Percentiles rank a stretch among this genome's conserved stretches.
Evolutionary conservation across 1,140 invertebrate species (phyloP).

Genomic region (Bombus ignitus): DNA sequence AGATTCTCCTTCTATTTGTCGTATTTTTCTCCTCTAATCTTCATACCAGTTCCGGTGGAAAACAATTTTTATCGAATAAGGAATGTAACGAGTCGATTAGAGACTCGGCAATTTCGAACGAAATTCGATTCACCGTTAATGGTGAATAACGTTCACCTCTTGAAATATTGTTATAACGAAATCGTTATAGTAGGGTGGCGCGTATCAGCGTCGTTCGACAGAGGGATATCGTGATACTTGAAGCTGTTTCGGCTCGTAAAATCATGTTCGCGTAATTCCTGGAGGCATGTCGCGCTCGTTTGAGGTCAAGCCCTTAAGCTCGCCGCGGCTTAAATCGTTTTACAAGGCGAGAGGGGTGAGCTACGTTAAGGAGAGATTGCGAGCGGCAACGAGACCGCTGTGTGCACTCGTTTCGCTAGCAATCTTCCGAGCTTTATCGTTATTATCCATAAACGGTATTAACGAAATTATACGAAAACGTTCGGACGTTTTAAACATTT

Average conservation of each 20-base stretch:
- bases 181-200: slow-evolving; percentile 6
- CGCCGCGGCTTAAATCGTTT: slow-evolving; percentile 59
- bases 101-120: slow-evolving; percentile 19
- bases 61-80: background rate
- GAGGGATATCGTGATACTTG: slow-evolving; percentile 45
- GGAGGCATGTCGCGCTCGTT: slow-evolving; percentile 42
- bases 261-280: slow-evolving; percentile 48
- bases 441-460: slow-evolving; percentile 23
- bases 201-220: slow-evolving; percentile 27
- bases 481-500: slow-evolving; percentile 3
- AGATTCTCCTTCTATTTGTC: background rate
- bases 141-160: slow-evolving; percentile 14
- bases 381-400: slow-evolving; percentile 66
- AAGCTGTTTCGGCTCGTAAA: slow-evolving; percentile 42
- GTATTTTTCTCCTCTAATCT: background rate
- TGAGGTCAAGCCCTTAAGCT: slow-evolving; percentile 71
- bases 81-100: slow-evolving; percentile 16
- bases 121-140: slow-evolving; percentile 29
- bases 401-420: slow-evolving; percentile 65
- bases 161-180: slow-evolving; percentile 34
- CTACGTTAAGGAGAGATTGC: slow-evolving; percentile 65
- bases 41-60: background rate
- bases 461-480: slow-evolving; percentile 6
- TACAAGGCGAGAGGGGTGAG: slow-evolving; percentile 1
- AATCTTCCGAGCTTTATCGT: slow-evolving; percentile 67